Base-by-base conservation (phyloP, 2,113 vertebrate genomes). In the Leucoraja erinaceus region DNA sequence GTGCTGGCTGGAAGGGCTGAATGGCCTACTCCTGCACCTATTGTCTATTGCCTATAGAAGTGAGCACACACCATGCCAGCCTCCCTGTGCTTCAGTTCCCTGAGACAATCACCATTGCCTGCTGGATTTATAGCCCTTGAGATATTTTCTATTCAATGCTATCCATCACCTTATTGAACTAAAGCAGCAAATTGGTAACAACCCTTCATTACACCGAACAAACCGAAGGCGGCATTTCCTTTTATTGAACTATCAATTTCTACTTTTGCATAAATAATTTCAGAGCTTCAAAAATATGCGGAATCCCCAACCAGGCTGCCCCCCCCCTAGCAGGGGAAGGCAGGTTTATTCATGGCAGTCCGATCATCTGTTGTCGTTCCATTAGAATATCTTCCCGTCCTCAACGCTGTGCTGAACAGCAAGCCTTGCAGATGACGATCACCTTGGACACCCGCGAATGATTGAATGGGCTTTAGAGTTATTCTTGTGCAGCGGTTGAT, bases 391-490 rank as follows among this genome's bases (percentile, higher is more conserved):
- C 38, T 86, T n/a, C 83, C 33, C 16, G 59, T 86, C 56, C 22
- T 63, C 61, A 86, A 86, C 56, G 61, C 61, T 86, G 25, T 86
- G 56, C 83, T 86, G 28, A 86, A 61, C n/a, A 61, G 83, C 83
- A n/a, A 86, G 61, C 56, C 59, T 86, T 63, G 7, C 56, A 6
- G 83, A 86, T 63, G 83, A 56, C n/a, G 56, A 86, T 86, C 83
- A 86, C 83, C 83, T 86, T 86, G 83, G 61, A 86, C 56, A 11
- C n/a, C n/a, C n/a, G n/a, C n/a, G 25, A 86, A 86, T 63, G 83
- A 86, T 86, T 63, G 83, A 86, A 86, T 61, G 83, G 14, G 61
- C 61, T 81, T 79, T 86, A 0, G 59, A n/a, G 54, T 7, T 86
- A 86, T 86, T 86, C 56, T 61, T 16, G 56, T 63, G 83, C 4